phyloP scores from a whole-genome alignment of 1,140 invertebrate genomes.

The Brachionus calyciflorus region DNA sequence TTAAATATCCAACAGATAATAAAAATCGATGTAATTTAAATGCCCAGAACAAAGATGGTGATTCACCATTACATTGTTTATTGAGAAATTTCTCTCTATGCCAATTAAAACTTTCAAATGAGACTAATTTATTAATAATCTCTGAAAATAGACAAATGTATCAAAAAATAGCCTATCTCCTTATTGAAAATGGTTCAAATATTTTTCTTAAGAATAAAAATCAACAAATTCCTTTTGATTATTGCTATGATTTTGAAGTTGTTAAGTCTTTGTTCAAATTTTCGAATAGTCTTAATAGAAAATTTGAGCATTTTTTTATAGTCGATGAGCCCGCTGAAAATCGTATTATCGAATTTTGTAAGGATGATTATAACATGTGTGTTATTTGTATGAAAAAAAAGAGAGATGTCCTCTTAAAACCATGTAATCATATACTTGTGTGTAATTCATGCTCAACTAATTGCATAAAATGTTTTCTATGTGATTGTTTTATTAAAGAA shows the following conservation, averaged over 20 bases:
- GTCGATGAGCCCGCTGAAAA: not conserved
- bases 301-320: slow-evolving; percentile 23
- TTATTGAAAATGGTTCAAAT: slow-evolving; percentile 90
- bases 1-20: not conserved
- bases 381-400: slow-evolving; percentile 90
- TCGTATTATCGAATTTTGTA: not conserved
- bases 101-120: too few relatives aligned
- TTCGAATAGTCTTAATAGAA: not conserved
- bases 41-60: slow-evolving; percentile 53
- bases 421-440: slow-evolving; percentile 87
- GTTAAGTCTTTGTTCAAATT: slow-evolving; percentile 82
- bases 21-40: slow-evolving; percentile 50
- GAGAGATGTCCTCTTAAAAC: slow-evolving; percentile 71
- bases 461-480: slow-evolving; percentile 91
- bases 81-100: not conserved
- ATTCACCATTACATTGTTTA: slow-evolving; percentile 51
- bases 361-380: slow-evolving; percentile 69
- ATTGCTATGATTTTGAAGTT: slow-evolving; percentile 92
- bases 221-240: slow-evolving; percentile 86
- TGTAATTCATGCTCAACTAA: slow-evolving; percentile 85
- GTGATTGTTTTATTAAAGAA: slow-evolving; percentile 74
- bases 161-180: slow-evolving; percentile 88
- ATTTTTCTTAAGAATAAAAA: slow-evolving; percentile 92
- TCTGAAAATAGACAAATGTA: slow-evolving; percentile 89
- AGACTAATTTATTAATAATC: too few relatives aligned